These are phyloP conservation scores for Acrocera orbiculus DNA, from an alignment of 2,888 invertebrate species.

Conservation along the genomic window DNA sequence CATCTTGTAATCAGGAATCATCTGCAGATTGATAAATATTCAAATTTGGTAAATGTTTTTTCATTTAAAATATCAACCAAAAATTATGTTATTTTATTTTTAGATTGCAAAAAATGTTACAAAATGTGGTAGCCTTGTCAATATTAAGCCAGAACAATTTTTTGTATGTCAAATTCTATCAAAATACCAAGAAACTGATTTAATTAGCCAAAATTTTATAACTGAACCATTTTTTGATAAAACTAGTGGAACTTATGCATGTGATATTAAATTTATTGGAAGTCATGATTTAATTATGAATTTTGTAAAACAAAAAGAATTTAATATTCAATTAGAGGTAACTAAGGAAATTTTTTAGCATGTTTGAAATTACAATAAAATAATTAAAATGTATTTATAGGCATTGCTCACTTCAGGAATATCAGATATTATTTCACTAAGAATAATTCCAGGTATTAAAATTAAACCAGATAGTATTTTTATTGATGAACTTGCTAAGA, in stretches of 20 bases:
- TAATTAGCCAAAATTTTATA: slow-evolving; percentile 23
- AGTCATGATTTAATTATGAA: slow-evolving; percentile 23
- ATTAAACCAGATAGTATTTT: slow-evolving; percentile 21
- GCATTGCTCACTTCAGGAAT: slow-evolving; percentile 24
- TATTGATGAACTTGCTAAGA: slow-evolving; percentile 20
- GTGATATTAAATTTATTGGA: slow-evolving; percentile 22
- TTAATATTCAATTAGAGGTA: slow-evolving; percentile 27
- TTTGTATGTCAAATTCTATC: slow-evolving; percentile 24
- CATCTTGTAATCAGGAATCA: slow-evolving; percentile 29
- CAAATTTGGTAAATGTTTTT: slow-evolving; percentile 25
- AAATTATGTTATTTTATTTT: slow-evolving; percentile 2
- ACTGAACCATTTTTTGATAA: slow-evolving; percentile 23
- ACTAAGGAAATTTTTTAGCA: slow-evolving; percentile 7
- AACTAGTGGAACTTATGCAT: slow-evolving; percentile 23
- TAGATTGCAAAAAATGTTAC: slow-evolving; percentile 27
- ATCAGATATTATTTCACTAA: slow-evolving; percentile 22
- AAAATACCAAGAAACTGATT: slow-evolving; percentile 20
- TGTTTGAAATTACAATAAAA: neutral
- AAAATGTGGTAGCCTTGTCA: slow-evolving; percentile 21
- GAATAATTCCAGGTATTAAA: slow-evolving; percentile 28
- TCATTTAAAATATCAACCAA: neutral
- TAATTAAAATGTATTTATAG: slow-evolving; percentile 13
- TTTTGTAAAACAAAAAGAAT: slow-evolving; percentile 24
- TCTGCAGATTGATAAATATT: slow-evolving; percentile 28
- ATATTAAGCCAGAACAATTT: slow-evolving; percentile 20